A percentile compares a stretch with the other conserved stretches of the same genome.
Evolutionary conservation across 1,140 invertebrate genomes (phyloP).

Genomic region (Magallana ariakensis): DNA sequence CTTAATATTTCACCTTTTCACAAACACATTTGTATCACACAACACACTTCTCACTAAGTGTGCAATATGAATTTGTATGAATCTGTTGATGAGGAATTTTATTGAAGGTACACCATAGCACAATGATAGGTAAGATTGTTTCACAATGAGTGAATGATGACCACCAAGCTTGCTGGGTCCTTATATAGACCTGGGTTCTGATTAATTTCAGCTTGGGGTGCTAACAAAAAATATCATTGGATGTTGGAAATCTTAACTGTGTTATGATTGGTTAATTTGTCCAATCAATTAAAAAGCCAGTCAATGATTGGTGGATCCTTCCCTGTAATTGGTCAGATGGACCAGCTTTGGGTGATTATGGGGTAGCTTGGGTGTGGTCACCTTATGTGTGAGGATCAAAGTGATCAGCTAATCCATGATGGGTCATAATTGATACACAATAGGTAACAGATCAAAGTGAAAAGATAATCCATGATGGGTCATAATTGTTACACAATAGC

Average conservation of each 20-base stretch:
- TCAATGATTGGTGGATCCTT: background rate
- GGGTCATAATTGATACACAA: slow-evolving; percentile 15
- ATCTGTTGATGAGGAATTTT: no score
- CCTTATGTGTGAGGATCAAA: background rate
- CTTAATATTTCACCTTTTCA: background rate
- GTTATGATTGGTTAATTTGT: background rate
- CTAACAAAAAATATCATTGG: background rate
- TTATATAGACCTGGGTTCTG: background rate
- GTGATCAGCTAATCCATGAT: background rate
- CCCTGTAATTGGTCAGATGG: background rate
- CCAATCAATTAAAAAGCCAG: background rate
- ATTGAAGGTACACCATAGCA: background rate
- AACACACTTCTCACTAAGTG: no score
- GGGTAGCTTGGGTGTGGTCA: background rate
- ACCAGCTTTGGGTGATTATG: background rate
- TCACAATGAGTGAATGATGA: background rate
- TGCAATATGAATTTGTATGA: no score
- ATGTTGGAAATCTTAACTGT: background rate
- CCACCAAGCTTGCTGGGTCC: background rate
- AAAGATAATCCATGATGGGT: background rate
- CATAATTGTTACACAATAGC: background rate
- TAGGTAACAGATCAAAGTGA: slow-evolving; percentile 1
- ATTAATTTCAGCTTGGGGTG: background rate
- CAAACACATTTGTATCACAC: no score
- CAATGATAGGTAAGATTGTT: background rate